These are phyloP conservation scores for Telmatherina bonti DNA, from an alignment of 2,797 vertebrate species.

Conservation along the genomic window DNA sequence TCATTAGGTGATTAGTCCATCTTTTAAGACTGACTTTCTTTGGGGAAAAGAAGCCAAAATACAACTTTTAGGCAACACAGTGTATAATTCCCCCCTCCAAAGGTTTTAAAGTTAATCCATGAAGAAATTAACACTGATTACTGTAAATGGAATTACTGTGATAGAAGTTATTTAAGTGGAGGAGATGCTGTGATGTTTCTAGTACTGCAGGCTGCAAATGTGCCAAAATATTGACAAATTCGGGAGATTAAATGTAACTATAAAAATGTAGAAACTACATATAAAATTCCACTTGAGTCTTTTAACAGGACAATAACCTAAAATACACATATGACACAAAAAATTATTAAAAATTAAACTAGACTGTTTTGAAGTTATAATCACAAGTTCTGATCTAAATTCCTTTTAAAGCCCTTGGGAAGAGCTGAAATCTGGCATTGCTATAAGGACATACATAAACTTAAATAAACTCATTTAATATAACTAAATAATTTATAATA, in stretches of 20 bases:
- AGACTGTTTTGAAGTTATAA: no score
- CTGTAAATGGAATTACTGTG: no score
- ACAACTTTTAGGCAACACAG: not conserved
- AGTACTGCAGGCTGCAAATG: not conserved
- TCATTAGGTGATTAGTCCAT: not conserved
- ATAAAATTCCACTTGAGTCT: no score
- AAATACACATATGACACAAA: no score
- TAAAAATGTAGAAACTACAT: no score
- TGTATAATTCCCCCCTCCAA: not conserved
- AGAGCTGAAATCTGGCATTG: no score
- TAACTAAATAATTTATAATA: not conserved
- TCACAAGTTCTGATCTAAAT: no score
- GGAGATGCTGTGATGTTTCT: not conserved
- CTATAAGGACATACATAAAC: no score
- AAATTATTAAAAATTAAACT: no score
- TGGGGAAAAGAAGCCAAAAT: not conserved
- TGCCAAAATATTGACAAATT: not conserved
- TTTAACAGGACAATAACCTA: no score
- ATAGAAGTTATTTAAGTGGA: no score
- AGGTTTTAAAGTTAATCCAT: not conserved
- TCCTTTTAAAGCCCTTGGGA: no score
- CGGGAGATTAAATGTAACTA: not conserved
- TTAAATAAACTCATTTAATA: not conserved
- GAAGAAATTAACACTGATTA: not conserved
- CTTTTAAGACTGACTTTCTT: not conserved